These are phyloP conservation scores for Etheostoma perlongum DNA, from an alignment of 2,797 vertebrate species.

Conservation along the genomic window DNA sequence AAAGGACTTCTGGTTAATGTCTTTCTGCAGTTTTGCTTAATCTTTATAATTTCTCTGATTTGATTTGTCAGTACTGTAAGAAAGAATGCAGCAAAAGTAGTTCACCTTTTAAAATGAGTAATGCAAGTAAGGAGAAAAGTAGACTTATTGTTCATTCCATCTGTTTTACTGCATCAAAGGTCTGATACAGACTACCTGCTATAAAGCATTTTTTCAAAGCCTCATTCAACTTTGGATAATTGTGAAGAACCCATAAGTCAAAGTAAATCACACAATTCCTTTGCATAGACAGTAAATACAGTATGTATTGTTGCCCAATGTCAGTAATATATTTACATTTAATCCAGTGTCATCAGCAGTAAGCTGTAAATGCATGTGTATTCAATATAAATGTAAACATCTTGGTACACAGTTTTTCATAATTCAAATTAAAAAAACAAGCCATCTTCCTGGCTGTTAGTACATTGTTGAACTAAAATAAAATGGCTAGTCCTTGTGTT, in stretches of 20 bases:
- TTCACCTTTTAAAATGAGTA: background rate
- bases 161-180: background rate
- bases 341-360: slow-evolving; percentile 3
- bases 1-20: background rate
- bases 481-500: background rate
- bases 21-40: background rate
- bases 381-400: slow-evolving; percentile 40
- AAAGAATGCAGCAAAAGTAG: too few species aligned
- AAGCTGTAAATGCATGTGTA: background rate
- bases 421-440: background rate
- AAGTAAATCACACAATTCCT: slow-evolving; percentile 10
- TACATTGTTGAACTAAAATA: background rate
- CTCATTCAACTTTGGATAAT: background rate
- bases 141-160: background rate
- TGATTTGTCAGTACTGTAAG: too few species aligned
- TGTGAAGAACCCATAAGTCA: background rate
- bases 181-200: background rate
- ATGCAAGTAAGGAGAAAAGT: too few species aligned
- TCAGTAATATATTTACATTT: slow-evolving; percentile 54
- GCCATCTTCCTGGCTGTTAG: slow-evolving; percentile 4
- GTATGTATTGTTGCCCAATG: slow-evolving; percentile 30
- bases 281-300: slow-evolving; percentile 68
- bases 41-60: background rate
- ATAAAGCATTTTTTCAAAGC: background rate
- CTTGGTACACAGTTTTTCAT: slow-evolving; percentile 1